Evolutionary conservation across 2,888 invertebrate genomes (phyloP), one percentile per base, ranked within the genome.

Genomic region (Dione vanillae): DNA sequence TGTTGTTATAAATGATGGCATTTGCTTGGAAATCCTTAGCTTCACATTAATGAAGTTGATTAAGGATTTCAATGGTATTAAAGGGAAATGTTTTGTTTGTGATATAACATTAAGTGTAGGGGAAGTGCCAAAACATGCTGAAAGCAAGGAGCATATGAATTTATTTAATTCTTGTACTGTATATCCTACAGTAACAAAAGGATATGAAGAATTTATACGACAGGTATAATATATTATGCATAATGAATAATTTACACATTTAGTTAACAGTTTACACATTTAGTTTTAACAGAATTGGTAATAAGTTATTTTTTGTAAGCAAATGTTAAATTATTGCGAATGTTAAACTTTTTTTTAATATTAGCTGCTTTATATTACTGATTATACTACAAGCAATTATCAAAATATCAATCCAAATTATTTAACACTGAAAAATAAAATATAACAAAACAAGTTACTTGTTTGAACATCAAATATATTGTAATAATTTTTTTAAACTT

Each of bases 181-280:
- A 2, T 19, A 85, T 10, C 70, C 74, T 16, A 73, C 76, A 9
- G 43, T 49, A 58, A n/a, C 20, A 7, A 68, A 74, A 19, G 69
- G 74, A 6, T 52, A 77, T 2, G 67, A 70, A 0, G 85, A 85
- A 66, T 85, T 86, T 70, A 74, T 89, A 11, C 82, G 90, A 82
- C 81, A 88, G 83, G 90, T 90, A 79, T 27, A 27, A 27, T 27
- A n/a, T n/a, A n/a, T n/a, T n/a, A n/a, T n/a, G n/a, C n/a, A n/a
- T n/a, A n/a, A n/a, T n/a, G n/a, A n/a, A n/a, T n/a, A n/a, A n/a
- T n/a, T n/a, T n/a, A n/a, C n/a, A n/a, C n/a, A n/a, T n/a, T n/a
- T n/a, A n/a, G n/a, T n/a, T n/a, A n/a, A n/a, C n/a, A n/a, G n/a
- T n/a, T n/a, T n/a, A n/a, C n/a, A n/a, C n/a, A n/a, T n/a, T n/a